Conservation (phyloP, 2,888 invertebrate species). For the Helicoverpa assulta region DNA sequence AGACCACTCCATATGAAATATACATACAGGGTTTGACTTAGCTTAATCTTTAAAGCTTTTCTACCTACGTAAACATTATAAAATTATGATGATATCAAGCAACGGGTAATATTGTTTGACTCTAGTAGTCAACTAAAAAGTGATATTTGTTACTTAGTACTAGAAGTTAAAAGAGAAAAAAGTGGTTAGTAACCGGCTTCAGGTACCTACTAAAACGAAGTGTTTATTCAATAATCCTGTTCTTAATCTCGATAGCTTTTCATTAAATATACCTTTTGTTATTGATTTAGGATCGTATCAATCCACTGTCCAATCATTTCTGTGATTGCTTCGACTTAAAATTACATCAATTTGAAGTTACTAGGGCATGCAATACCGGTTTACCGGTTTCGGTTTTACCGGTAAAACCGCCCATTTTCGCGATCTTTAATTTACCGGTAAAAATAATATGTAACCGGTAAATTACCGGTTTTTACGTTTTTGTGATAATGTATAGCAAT, state of each 20-base stretch:
- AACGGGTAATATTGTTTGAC: not conserved
- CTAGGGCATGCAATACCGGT: too few species aligned
- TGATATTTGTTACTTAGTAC: not conserved
- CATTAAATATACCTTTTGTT: not conserved
- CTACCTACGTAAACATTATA: too few species aligned
- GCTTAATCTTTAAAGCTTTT: not conserved
- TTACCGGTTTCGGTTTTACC: too few species aligned
- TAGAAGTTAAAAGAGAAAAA: too few species aligned
- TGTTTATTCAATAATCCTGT: not conserved
- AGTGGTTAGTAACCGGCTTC: too few species aligned
- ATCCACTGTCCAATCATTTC: not conserved
- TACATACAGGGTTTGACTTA: not conserved
- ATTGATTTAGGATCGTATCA: slow-evolving; percentile 19
- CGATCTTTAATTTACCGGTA: too few species aligned
- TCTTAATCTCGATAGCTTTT: not conserved
- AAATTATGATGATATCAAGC: not conserved
- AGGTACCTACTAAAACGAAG: not conserved
- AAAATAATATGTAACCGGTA: too few species aligned
- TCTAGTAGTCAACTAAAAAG: not conserved
- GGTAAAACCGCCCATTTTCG: too few species aligned
- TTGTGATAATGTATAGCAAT: too few species aligned
- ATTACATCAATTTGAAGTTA: not conserved
- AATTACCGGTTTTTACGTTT: too few species aligned
- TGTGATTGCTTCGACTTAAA: not conserved
- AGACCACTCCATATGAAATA: not conserved